Conservation (phyloP, 1,140 invertebrate species). For the Drosophila bipectinata region DNA sequence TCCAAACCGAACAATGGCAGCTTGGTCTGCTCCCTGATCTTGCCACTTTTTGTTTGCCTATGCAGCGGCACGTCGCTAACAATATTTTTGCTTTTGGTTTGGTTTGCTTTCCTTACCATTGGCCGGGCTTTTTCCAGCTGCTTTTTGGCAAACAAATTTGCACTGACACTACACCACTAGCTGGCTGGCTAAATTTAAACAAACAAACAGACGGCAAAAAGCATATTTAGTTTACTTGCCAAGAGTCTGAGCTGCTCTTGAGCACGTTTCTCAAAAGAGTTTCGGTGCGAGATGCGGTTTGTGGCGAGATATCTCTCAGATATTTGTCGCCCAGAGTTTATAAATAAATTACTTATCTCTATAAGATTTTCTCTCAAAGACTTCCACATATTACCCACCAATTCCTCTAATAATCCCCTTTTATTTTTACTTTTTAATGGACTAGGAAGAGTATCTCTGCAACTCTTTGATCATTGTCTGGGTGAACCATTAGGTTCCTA, state of each 20-base stretch:
- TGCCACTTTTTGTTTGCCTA: conserved; percentile 47
- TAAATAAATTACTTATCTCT: conserved; percentile 3
- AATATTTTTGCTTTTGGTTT: conserved; percentile 56
- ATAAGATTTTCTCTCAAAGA: too few relatives aligned
- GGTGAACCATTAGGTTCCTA: conserved; percentile 36
- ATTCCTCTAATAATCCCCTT: background rate
- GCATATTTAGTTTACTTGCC: conserved; percentile 34
- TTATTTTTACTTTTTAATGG: conserved; percentile 3
- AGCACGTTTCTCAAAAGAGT: conserved; percentile 25
- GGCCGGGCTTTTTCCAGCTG: conserved; percentile 40
- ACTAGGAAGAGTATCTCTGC: conserved; percentile 17
- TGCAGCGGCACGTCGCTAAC: conserved; percentile 68
- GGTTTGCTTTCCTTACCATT: conserved; percentile 13
- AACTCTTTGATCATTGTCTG: conserved; percentile 16
- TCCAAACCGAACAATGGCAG: conserved; percentile 58
- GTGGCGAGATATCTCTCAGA: background rate
- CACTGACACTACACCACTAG: conserved; percentile 42
- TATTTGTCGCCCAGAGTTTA: background rate
- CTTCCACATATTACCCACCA: background rate
- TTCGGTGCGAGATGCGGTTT: background rate
- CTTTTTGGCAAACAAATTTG: conserved; percentile 59
- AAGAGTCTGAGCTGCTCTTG: conserved; percentile 36
- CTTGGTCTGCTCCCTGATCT: conserved; percentile 39
- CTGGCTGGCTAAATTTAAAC: conserved; percentile 40
- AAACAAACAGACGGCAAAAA: conserved; percentile 31